Percentiles rank a stretch among this genome's conserved stretches.
phyloP scores from a whole-genome alignment of 2,113 vertebrate species.

The Rutilus rutilus region DNA sequence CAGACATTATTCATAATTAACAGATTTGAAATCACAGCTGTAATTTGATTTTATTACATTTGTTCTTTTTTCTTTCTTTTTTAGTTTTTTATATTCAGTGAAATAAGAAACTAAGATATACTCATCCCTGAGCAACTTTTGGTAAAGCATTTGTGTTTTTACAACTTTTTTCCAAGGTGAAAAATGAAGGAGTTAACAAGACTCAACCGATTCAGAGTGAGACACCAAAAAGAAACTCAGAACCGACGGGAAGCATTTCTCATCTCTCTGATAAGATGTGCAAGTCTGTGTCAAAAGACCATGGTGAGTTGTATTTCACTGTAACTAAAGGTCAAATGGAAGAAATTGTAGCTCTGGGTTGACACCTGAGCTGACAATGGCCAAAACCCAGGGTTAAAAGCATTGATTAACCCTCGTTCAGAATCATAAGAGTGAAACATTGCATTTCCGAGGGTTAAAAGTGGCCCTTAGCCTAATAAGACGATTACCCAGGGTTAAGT shows the following conservation, averaged over 20 bases:
- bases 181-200: slow-evolving; percentile 48
- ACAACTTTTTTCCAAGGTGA: slow-evolving; percentile 66
- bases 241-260: slow-evolving; percentile 45
- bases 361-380: neutral
- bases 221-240: slow-evolving; percentile 7
- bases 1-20: neutral
- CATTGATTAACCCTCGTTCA: neutral
- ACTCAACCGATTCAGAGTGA: slow-evolving; percentile 51
- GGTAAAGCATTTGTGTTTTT: neutral
- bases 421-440: neutral
- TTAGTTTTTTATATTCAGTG: neutral
- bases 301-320: slow-evolving; percentile 64
- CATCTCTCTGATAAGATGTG: slow-evolving; percentile 44
- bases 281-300: slow-evolving; percentile 56
- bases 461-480: neutral
- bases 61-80: neutral
- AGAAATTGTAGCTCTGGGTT: neutral
- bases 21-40: neutral
- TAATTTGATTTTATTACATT: neutral
- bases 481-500: neutral
- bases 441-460: neutral
- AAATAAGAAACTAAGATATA: neutral
- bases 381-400: neutral
- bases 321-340: neutral
- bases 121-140: neutral